Percentiles rank a stretch among this genome's conserved stretches.
These are phyloP conservation scores for Lasioglossum morio DNA, from an alignment of 2,888 invertebrate genomes.

Conservation along the genomic window DNA sequence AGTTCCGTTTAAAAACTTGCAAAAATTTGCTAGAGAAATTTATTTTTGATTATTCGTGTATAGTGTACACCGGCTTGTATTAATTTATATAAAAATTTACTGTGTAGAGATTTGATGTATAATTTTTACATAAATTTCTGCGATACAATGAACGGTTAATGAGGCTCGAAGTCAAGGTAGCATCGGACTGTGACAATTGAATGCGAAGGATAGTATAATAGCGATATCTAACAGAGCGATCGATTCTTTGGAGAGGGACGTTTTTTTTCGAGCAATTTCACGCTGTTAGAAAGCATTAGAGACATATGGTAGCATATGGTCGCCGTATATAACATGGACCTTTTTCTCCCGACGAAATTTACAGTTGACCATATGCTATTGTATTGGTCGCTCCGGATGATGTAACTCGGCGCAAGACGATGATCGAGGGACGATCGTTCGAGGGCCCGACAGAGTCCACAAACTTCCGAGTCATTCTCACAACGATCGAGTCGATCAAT, in stretches of 20 bases:
- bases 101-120: not conserved
- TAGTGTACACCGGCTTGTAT: not conserved
- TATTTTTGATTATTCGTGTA: not conserved
- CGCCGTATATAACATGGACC: conserved; percentile 24
- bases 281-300: conserved; percentile 19
- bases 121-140: not conserved
- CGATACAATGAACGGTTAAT: not conserved
- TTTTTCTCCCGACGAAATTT: conserved; percentile 56
- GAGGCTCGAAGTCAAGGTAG: not conserved
- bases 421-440: not conserved
- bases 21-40: not conserved
- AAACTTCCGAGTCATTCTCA: not conserved
- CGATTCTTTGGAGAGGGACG: not conserved
- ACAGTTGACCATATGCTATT: conserved; percentile 67
- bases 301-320: conserved; percentile 61
- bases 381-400: conserved; percentile 9
- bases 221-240: not conserved
- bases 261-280: conserved; percentile 4
- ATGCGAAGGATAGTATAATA: not conserved
- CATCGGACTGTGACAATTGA: not conserved
- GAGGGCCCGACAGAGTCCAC: not conserved
- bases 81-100: not conserved
- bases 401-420: conserved; percentile 41
- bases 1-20: not conserved
- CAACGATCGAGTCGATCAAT: not conserved